A percentile compares a stretch with the other conserved stretches of the same genome.
Conservation (phyloP, 2,888 invertebrate genomes). For the Anodontia alba region DNA sequence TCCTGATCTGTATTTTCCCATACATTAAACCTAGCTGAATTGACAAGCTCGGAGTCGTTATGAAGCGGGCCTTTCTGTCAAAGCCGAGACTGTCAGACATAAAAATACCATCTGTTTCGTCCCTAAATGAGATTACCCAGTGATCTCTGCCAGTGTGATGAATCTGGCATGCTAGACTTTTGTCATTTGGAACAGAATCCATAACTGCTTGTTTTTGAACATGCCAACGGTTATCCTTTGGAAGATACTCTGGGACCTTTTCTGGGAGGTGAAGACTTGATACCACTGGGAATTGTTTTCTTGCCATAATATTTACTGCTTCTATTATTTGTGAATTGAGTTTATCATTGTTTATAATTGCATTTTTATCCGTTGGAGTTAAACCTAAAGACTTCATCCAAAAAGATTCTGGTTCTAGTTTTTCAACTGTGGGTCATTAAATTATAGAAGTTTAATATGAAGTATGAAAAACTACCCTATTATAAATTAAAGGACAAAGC, state of each 20-base stretch:
- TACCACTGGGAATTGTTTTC: not conserved
- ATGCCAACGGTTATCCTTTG: not conserved
- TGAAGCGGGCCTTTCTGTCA: not conserved
- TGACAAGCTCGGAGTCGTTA: conserved; percentile 10
- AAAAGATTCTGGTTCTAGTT: too few relatives aligned
- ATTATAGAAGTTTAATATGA: too few relatives aligned
- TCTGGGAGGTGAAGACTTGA: not conserved
- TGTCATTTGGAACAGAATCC: not conserved
- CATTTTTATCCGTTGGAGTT: not conserved
- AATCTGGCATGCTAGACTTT: conserved; percentile 25
- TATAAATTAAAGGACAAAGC: too few relatives aligned
- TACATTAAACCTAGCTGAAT: conserved; percentile 19
- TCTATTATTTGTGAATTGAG: not conserved
- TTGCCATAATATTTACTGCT: not conserved
- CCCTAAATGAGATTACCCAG: conserved; percentile 10
- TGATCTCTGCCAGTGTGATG: too few relatives aligned
- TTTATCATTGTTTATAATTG: not conserved
- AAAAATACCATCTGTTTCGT: not conserved
- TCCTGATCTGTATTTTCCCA: not conserved
- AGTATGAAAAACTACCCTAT: too few relatives aligned
- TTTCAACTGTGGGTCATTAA: too few relatives aligned
- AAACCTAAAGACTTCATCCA: not conserved
- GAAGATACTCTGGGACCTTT: not conserved
- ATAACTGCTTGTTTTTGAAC: not conserved
- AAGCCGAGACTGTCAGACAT: conserved; percentile 28